Base-by-base conservation (phyloP, 2,888 invertebrate species). In the Romanomermis culicivorax region DNA sequence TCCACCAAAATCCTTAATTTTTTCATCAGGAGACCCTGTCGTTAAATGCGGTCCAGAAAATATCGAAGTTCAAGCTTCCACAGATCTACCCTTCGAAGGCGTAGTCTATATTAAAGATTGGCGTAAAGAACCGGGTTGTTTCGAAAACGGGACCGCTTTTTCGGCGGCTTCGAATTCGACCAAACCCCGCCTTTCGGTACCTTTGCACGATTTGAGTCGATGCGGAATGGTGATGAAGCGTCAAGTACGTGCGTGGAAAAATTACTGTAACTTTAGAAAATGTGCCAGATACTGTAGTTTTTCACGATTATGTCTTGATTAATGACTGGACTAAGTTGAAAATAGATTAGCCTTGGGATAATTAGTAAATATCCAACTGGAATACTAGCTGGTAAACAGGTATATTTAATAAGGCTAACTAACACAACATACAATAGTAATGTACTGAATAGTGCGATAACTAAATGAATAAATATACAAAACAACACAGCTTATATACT, bases 61-160 rank as follows among this genome's bases (percentile, higher is more conserved):
- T 3, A 56, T 62, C 27, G 45, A 58, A 42, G 58, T 62, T 47
- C 26, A 48, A 1, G 62, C 55, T 11, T 29, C 24, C 3, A 61
- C 58, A 4, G 55, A 54, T 49, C 17, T 54, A 27, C 53, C 61
- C 30, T 62, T 62, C 57, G 59, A 60, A 47, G 62, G 62, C 43
- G 58, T 60, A 23, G 56, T 62, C 2, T 62, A 51, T 47, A 56
- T 61, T 24, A 60, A 62, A 42, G 61, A 62, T 48, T 62, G 60
- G 60, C 51, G 61, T n/a, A 29, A 55, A 25, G 52, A 50, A 2
- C 43, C 43, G 11, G 58, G 56, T 11, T 61, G 61, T 43, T 56
- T 43, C 45, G 26, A 17, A 17, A 53, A 20, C 30, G 43, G 43
- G 11, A 55, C 53, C n/a, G 29, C 30, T 25, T 17, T 36, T 7